Conservation (phyloP, 2,888 invertebrate species). For the Sussaba pulchella region DNA sequence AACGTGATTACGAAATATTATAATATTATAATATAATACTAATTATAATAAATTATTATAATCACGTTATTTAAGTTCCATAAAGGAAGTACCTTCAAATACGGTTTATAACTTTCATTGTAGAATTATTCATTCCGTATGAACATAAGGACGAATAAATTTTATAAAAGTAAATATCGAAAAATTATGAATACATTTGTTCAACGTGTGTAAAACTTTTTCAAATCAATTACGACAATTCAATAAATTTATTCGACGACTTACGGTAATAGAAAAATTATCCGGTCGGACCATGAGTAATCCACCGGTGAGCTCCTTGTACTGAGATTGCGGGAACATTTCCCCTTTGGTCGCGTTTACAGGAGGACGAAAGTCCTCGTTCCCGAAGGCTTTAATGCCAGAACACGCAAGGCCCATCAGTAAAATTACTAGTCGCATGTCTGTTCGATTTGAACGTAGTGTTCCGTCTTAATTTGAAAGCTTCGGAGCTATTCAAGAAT, state of each 20-base stretch:
- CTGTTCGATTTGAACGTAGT: not conserved
- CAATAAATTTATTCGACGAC: constrained; percentile 7
- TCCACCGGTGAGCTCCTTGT: constrained; percentile 78
- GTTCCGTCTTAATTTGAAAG: not conserved
- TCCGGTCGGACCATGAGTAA: constrained; percentile 85
- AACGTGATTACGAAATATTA: no score
- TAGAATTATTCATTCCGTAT: no score
- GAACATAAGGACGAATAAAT: not conserved
- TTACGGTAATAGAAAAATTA: constrained; percentile 84
- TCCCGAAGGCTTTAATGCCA: constrained; percentile 61
- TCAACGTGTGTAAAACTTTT: not conserved
- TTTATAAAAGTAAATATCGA: no score
- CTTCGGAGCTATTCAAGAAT: not conserved
- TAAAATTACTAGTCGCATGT: constrained; percentile 10
- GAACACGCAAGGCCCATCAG: not conserved
- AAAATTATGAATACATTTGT: no score
- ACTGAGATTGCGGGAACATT: constrained; percentile 89
- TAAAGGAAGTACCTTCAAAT: no score
- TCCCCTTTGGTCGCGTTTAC: constrained; percentile 87
- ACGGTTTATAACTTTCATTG: no score
- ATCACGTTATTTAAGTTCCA: no score
- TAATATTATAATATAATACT: no score
- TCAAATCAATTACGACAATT: not conserved
- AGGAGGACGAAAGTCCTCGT: constrained; percentile 85
- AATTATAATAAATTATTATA: no score